phyloP scores from a whole-genome alignment of 2,113 vertebrate genomes.

The Nanorana parkeri region DNA sequence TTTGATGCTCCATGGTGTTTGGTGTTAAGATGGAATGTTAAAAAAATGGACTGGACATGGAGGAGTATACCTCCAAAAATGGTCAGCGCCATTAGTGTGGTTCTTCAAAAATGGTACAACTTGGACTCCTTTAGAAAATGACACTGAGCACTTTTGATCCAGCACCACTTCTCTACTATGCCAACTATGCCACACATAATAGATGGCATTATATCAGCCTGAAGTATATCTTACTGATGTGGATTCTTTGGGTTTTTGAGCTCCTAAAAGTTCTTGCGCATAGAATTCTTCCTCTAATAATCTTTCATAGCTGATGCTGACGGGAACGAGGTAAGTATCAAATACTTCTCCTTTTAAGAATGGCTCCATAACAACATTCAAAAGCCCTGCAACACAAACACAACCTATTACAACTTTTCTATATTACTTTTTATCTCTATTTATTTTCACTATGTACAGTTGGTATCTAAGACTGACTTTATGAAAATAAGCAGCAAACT shows the following conservation, averaged over 20 bases:
- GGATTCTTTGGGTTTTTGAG: constrained; percentile 96
- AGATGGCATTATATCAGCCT: neutral
- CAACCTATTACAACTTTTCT: neutral
- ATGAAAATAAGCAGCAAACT: no score
- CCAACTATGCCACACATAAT: no score
- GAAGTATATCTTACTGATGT: constrained; percentile 82
- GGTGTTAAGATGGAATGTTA: no score
- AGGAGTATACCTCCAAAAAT: no score
- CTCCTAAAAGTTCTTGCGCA: constrained; percentile 90
- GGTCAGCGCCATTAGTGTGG: no score
- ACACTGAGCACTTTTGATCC: no score
- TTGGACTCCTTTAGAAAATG: no score
- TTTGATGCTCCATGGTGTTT: no score
- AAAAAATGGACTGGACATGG: no score
- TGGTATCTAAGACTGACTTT: no score
- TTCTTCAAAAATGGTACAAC: no score
- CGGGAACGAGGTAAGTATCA: constrained; percentile 88
- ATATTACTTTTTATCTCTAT: neutral
- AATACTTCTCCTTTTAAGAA: constrained; percentile 95
- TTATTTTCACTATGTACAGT: neutral
- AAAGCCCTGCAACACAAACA: constrained; percentile 76
- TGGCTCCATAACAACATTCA: constrained; percentile 94
- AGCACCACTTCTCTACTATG: no score
- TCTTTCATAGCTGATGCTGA: constrained; percentile 97
- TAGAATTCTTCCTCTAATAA: constrained; percentile 94